Conservation (phyloP, 2,797 vertebrate genomes). For the Spea hammondii region DNA sequence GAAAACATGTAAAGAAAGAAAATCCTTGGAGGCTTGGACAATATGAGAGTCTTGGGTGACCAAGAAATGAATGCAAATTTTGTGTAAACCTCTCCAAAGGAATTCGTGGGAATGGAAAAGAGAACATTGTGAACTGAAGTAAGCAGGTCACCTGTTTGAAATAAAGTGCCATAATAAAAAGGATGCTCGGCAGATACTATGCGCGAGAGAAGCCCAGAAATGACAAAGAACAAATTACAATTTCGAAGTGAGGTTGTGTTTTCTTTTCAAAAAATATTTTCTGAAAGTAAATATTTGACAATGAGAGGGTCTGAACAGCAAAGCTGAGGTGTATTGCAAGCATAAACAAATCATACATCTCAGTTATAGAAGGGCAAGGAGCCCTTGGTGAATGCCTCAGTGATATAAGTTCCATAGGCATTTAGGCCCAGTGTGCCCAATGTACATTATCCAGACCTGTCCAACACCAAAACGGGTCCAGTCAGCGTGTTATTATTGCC, state of each 20-base stretch:
- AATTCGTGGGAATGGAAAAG: slow-evolving; percentile 52
- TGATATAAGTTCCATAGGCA: too few species aligned
- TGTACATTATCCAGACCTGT: too few species aligned
- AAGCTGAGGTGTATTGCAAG: too few species aligned
- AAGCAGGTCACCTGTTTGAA: slow-evolving; percentile 52
- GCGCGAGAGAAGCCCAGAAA: not conserved
- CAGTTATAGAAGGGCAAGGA: too few species aligned
- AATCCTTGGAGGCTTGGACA: slow-evolving; percentile 50
- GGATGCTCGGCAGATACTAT: slow-evolving; percentile 16
- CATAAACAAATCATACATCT: too few species aligned
- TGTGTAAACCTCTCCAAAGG: slow-evolving; percentile 51
- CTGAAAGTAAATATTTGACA: too few species aligned
- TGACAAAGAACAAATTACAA: slow-evolving; percentile 1
- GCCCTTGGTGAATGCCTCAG: too few species aligned
- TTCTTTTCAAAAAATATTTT: too few species aligned
- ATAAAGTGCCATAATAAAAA: slow-evolving; percentile 38
- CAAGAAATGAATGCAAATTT: slow-evolving; percentile 52
- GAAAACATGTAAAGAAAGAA: slow-evolving; percentile 52
- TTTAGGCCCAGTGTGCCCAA: too few species aligned
- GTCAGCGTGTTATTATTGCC: too few species aligned
- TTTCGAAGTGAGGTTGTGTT: not conserved
- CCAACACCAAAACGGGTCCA: too few species aligned
- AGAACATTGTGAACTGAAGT: slow-evolving; percentile 42
- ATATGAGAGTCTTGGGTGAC: slow-evolving; percentile 50
- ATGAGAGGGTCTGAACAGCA: too few species aligned